A percentile compares a stretch with the other conserved stretches of the same genome.
Evolutionary conservation across 2,888 invertebrate species (phyloP).

Genomic region (Limulus polyphemus): DNA sequence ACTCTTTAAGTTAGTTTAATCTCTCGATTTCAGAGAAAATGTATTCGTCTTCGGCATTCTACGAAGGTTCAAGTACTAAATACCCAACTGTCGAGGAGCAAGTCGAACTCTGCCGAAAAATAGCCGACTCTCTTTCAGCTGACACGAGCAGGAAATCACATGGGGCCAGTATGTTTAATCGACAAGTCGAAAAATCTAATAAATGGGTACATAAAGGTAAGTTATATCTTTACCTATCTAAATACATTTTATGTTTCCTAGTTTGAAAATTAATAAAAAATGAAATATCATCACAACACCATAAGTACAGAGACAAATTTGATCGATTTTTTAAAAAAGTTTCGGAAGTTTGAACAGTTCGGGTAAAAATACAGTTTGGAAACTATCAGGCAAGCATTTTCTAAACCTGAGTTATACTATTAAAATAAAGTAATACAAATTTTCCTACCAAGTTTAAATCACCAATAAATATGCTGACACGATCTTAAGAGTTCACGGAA

Average conservation of each 20-base stretch:
- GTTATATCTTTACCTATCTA: too few relatives aligned
- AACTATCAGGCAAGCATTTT: too few relatives aligned
- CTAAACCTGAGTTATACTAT: too few relatives aligned
- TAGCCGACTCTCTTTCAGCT: conserved; percentile 82
- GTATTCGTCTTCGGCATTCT: conserved; percentile 70
- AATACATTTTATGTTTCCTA: neutral
- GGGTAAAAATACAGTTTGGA: too few relatives aligned
- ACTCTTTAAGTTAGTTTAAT: neutral
- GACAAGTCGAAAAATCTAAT: conserved; percentile 80
- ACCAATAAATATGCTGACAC: too few relatives aligned
- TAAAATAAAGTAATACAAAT: too few relatives aligned
- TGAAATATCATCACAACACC: neutral
- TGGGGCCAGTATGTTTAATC: conserved; percentile 95
- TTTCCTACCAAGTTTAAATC: too few relatives aligned
- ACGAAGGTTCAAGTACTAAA: conserved; percentile 50
- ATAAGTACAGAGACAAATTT: too few relatives aligned
- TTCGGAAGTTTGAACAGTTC: too few relatives aligned
- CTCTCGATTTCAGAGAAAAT: conserved; percentile 50
- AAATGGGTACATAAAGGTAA: conserved; percentile 66
- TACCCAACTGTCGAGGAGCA: conserved; percentile 92
- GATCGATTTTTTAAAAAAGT: too few relatives aligned
- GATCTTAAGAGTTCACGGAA: too few relatives aligned
- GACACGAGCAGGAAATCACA: conserved; percentile 82
- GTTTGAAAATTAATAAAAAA: neutral
- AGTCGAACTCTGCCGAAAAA: conserved; percentile 79